These are phyloP conservation scores for Lasioglossum figueresi DNA, from an alignment of 2,888 invertebrate species.

Conservation along the genomic window DNA sequence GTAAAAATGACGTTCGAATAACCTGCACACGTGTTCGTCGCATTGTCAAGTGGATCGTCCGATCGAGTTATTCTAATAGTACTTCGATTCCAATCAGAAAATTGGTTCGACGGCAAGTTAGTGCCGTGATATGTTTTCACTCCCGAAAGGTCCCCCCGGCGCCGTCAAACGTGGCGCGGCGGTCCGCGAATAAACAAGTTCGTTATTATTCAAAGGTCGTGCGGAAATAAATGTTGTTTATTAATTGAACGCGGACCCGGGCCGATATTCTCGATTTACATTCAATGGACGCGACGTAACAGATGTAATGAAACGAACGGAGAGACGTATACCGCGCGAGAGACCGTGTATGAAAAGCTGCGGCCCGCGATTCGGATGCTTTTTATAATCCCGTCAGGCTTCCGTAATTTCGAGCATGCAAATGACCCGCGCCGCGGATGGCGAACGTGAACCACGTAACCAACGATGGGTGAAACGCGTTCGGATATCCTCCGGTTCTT, in stretches of 20 bases:
- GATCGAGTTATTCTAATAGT: background rate
- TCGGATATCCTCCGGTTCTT: slow-evolving; percentile 8
- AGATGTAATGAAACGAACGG: slow-evolving; percentile 28
- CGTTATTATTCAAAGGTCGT: slow-evolving; percentile 14
- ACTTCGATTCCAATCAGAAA: background rate
- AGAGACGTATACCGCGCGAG: background rate
- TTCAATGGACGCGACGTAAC: slow-evolving; percentile 18
- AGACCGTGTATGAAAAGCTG: slow-evolving; percentile 28
- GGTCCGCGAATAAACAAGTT: background rate
- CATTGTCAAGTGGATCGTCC: background rate
- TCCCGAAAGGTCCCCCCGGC: background rate
- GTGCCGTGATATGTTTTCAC: background rate
- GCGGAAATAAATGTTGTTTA: slow-evolving; percentile 24
- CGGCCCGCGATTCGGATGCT: slow-evolving; percentile 4
- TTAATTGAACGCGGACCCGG: background rate
- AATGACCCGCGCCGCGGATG: slow-evolving; percentile 24
- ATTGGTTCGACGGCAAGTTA: background rate
- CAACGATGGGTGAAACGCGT: slow-evolving; percentile 13
- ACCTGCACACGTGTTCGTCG: background rate
- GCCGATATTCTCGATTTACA: slow-evolving; percentile 21
- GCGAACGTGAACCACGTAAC: background rate
- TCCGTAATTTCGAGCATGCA: slow-evolving; percentile 40
- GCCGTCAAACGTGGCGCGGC: background rate
- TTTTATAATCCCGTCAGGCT: slow-evolving; percentile 42
- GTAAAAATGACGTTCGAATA: background rate